phyloP scores from a whole-genome alignment of 1,140 invertebrate species.

The Halesus radiatus region DNA sequence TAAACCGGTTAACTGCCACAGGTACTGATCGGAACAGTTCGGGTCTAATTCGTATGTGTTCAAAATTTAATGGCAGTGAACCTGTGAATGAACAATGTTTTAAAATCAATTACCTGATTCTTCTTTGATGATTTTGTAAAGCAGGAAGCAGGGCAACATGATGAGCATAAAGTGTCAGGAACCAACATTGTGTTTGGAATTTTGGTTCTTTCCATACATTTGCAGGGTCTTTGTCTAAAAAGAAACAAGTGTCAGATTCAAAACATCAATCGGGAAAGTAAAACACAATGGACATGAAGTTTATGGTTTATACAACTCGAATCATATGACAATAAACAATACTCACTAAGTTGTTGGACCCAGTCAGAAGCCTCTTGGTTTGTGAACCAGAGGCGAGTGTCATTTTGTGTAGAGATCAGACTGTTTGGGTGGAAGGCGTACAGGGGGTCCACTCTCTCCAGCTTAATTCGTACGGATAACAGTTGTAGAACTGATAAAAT shows the following conservation, averaged over 20 bases:
- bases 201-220: constrained; percentile 83
- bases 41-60: too few relatives aligned
- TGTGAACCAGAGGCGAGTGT: constrained; percentile 87
- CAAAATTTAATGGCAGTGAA: too few relatives aligned
- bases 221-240: constrained; percentile 67
- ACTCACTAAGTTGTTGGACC: constrained; percentile 77
- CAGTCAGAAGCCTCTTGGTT: constrained; percentile 85
- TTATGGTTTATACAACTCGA: not conserved
- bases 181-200: constrained; percentile 97
- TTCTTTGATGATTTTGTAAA: constrained; percentile 88
- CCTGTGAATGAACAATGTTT: too few relatives aligned
- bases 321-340: not conserved
- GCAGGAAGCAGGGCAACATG: constrained; percentile 91
- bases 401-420: constrained; percentile 83
- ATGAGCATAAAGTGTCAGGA: constrained; percentile 93
- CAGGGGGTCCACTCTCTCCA: constrained; percentile 86
- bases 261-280: not conserved
- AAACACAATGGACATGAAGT: not conserved
- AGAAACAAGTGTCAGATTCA: not conserved
- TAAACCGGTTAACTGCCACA: too few relatives aligned
- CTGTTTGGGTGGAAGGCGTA: constrained; percentile 90
- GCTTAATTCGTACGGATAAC: constrained; percentile 86
- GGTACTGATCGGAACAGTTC: too few relatives aligned
- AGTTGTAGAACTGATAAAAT: constrained; percentile 91
- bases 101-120: constrained; percentile 66